Evolutionary conservation across 2,888 invertebrate species (phyloP), one percentile per base, ranked within the genome.

Genomic region (Nysson spinosus): DNA sequence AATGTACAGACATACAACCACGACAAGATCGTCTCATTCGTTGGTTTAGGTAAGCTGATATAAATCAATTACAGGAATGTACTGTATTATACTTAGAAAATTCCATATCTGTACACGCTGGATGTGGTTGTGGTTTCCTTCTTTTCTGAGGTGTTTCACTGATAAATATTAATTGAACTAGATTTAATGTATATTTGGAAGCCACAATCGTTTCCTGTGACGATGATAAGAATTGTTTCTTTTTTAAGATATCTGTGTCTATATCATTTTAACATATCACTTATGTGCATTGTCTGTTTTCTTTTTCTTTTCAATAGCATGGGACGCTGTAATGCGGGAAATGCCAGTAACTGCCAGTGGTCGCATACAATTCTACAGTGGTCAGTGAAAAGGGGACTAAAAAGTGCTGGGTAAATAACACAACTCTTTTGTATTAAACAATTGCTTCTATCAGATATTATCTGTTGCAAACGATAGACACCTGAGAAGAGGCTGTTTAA

Each of bases 301-400:
- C 58, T 14, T 35, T 11, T 47, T 42, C 47, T 12, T 57, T 42
- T 40, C 22, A 42, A 44, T 90, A 94, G 94, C 94, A 55, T 94
- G 94, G 94, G 92, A 93, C 78, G 93, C 93, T 81, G 90, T 93
- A 80, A 87, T 92, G 83, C 79, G 83, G 57, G 87, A 87, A 69
- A 83, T 85, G 73, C 81, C 84, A 40, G 77, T 80, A 51, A 83
- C 83, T 46, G 89, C 87, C 42, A 89, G 88, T 68, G 89, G 89
- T 72, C 89, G 89, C 83, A 89, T 91, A 65, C 88, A 90, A 83
- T 90, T 90, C 87, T 91, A 91, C 82, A 89, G 88, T 81, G 91
- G 90, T 81, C 89, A 90, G 81, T 88, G 88, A 87, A 77, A 79
- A 50, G 75, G 72, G 61, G 60, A 66, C 57, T 60, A 35, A 62